Base-by-base conservation (phyloP, 2,113 vertebrate species). In the Agelaius phoeniceus region DNA sequence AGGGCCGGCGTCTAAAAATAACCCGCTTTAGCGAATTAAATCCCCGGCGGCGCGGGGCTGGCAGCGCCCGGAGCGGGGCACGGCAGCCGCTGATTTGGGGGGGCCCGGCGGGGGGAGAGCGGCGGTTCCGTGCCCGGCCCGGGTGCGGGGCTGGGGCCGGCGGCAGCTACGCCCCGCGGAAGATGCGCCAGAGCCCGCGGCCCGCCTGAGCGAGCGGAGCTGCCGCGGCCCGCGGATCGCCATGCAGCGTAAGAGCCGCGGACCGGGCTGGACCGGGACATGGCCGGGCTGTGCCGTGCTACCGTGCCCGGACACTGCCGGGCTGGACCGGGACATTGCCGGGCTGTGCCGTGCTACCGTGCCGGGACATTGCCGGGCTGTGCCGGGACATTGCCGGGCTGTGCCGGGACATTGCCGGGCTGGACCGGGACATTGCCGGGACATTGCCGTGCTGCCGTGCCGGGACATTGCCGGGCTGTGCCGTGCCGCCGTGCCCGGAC, bases 241-340 rank as follows among this genome's bases (percentile, higher is more conserved):
- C 54, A 90, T 96, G 93, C 91, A 95, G 94, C 48, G 94, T 96
- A 96, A 95, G 94, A 88, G 16, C 89, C 31, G 57, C 82, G 71
- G 69, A 9, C 27, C 28, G 81, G 83, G 67, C 57, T 8, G 75
- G 2, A 9, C 15, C 82, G 65, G 67, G 85, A 26, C 58, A 3
- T 0, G 0, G 37, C 67, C 13, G 74, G 52, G 35, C 43, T 13
- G 55, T 10, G n/a, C 62, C 52, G 39, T 4, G 83, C 5, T 3
- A 6, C 57, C 39, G 43, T 2, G 61, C 33, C 57, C 71, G 37
- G 85, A 26, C 58, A 3, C 0, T 0, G 37, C 67, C 13, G 74
- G 52, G 35, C 43, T 13, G 55, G 2, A 9, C 15, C 82, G 65
- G 67, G 85, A 26, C 58, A 3, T 0, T 0, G 37, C 67, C 13